Base-by-base conservation (phyloP, 1,140 invertebrate species). In the Glossosoma conforme region DNA sequence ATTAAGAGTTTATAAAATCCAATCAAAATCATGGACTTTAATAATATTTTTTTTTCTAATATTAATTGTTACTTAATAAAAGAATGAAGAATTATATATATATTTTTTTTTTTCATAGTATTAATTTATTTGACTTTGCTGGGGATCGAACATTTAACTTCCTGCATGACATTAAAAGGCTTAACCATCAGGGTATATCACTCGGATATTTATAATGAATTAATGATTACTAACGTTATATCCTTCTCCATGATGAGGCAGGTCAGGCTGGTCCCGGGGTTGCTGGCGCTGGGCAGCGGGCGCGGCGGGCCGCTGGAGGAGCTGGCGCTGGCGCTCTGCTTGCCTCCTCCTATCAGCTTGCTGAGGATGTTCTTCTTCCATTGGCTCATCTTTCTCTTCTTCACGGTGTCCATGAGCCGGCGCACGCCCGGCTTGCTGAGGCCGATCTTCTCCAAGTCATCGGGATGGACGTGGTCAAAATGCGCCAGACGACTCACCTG, bases 401-500 rank as follows among this genome's bases (percentile, higher is more conserved):
- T 93, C 0, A 97, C 89, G 19, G 90, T 86, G 72, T 97, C 93
- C 61, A 97, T 68, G 0, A 98, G 68, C 44, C 95, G 77, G 37
- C 93, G 73, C 4, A 92, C 85, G 1, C 91, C 94, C 37, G 95
- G 95, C 64, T 91, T 91, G 24, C 91, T 91, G 63, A 98, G 81
- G 8, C 94, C 94, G 65, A 97, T 91, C 68, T 91, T 89, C 64
- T 96, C 93, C 58, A 98, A 76, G 74, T 98, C 95, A 61, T 96
- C 92, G 0, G 85, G 66, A 60, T 90, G 87, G 3, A 97, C 95
- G 81, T 93, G 95, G 54, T 98, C 93, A 73, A 98, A 98, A 69
- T 98, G 95, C 25, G 89, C 82, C 53, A 97, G 66, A 51, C 91
- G 77, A 10, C 91, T 91, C 11, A 96, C 83, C 79, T 85, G 70